These are phyloP conservation scores for Hoplodrina ambigua DNA, from an alignment of 2,888 invertebrate species.

Conservation along the genomic window DNA sequence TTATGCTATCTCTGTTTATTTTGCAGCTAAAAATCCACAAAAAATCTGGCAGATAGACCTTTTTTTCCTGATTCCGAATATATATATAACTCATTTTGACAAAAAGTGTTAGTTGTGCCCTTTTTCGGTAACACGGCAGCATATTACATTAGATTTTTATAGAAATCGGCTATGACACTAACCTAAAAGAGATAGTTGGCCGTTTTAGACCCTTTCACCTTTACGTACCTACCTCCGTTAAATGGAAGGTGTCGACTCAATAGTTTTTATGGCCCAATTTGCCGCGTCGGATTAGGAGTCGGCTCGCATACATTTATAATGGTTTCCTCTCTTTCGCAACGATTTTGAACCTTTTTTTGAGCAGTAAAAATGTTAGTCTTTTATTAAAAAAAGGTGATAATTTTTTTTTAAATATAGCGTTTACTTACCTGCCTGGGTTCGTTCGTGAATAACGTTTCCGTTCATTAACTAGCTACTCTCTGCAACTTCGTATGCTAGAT, in stretches of 20 bases:
- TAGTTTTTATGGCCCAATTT: constrained; percentile 45
- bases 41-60: no score
- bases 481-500: no score
- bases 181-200: constrained; percentile 24
- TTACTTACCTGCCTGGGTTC: not conserved
- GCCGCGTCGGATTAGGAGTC: constrained; percentile 22
- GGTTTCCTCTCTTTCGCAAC: constrained; percentile 1
- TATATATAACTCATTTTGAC: no score
- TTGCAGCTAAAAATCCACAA: no score
- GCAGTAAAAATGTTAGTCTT: not conserved
- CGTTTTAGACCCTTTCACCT: constrained; percentile 4
- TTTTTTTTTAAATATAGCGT: no score
- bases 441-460: not conserved
- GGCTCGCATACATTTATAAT: constrained; percentile 15
- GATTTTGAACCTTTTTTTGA: not conserved
- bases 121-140: no score
- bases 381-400: not conserved
- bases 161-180: constrained; percentile 30
- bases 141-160: constrained; percentile 31
- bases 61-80: no score
- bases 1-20: no score
- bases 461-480: not conserved
- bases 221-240: constrained; percentile 12
- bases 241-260: constrained; percentile 37
- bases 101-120: no score